Percentiles rank a stretch among this genome's conserved stretches.
Conservation (phyloP, 2,113 vertebrate genomes). For the Cololabis saira region DNA sequence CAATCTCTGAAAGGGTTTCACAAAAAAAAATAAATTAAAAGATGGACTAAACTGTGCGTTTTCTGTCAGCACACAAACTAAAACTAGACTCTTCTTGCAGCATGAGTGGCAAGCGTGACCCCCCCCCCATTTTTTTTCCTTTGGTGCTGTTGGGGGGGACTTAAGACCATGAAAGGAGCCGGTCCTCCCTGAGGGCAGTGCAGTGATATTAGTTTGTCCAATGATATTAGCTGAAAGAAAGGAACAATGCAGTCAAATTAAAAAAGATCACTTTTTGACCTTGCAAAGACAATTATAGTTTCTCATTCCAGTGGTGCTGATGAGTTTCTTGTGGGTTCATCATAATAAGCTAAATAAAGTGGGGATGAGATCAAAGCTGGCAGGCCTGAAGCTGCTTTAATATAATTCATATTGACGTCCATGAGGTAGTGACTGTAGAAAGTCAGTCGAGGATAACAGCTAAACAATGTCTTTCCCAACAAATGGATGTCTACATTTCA, state of each 20-base stretch:
- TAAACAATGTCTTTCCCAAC: slow-evolving; percentile 51
- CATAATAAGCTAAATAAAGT: slow-evolving; percentile 72
- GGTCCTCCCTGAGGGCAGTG: slow-evolving; percentile 41
- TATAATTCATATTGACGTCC: slow-evolving; percentile 64
- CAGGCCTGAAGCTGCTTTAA: slow-evolving; percentile 42
- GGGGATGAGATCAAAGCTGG: slow-evolving; percentile 63
- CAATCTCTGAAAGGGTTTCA: neutral
- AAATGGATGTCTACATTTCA: slow-evolving; percentile 26
- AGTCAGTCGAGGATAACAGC: slow-evolving; percentile 40
- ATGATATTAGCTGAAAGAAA: slow-evolving; percentile 67
- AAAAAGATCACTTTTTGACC: slow-evolving; percentile 69
- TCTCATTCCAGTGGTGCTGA: slow-evolving; percentile 59
- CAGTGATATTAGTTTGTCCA: slow-evolving; percentile 60
- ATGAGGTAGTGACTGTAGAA: slow-evolving; percentile 55
- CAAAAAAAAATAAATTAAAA: too few relatives aligned
- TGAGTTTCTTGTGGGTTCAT: slow-evolving; percentile 73
- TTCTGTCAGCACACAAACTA: too few relatives aligned
- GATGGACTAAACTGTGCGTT: too few relatives aligned
- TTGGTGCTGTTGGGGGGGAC: neutral
- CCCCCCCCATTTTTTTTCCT: slow-evolving; percentile 21
- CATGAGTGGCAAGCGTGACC: neutral
- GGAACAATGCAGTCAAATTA: slow-evolving; percentile 69
- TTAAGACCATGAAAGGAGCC: slow-evolving; percentile 67
- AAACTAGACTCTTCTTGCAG: neutral
- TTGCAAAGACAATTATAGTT: slow-evolving; percentile 77